A percentile compares a stretch with the other conserved stretches of the same genome.
Conservation (phyloP, 2,113 vertebrate genomes). For the Machaerirhynchus nigripectus region DNA sequence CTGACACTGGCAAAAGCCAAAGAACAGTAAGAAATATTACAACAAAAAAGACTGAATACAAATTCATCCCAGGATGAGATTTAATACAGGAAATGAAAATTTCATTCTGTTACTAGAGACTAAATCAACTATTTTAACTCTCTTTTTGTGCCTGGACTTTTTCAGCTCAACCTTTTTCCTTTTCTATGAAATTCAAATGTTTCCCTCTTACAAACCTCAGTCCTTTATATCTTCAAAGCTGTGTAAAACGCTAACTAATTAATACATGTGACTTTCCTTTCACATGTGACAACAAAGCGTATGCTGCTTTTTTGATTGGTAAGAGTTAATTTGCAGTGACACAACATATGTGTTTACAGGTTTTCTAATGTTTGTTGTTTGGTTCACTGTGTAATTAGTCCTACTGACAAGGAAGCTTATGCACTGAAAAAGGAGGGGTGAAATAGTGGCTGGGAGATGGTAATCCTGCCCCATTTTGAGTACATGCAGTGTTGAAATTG, state of each 20-base stretch:
- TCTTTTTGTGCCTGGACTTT: background rate
- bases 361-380: constrained; percentile 35
- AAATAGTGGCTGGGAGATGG: background rate
- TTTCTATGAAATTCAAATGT: constrained; percentile 24
- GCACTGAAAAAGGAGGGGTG: background rate
- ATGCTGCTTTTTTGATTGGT: constrained; percentile 41
- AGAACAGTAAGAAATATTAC: background rate
- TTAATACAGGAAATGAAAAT: background rate
- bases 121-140: background rate
- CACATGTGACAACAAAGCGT: constrained; percentile 56
- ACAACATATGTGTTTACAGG: constrained; percentile 61
- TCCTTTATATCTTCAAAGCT: constrained; percentile 30
- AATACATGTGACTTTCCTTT: constrained; percentile 57
- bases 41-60: background rate
- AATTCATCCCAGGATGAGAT: background rate
- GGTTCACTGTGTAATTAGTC: constrained; percentile 47
- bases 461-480: background rate
- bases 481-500: background rate
- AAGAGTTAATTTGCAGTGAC: constrained; percentile 67
- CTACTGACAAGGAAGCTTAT: constrained; percentile 29
- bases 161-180: background rate
- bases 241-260: constrained; percentile 39
- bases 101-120: background rate
- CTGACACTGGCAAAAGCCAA: background rate
- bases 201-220: background rate